Evolutionary conservation across 2,797 vertebrate genomes (phyloP), one percentile per base, ranked within the genome.

Genomic region (Carcharodon carcharias): DNA sequence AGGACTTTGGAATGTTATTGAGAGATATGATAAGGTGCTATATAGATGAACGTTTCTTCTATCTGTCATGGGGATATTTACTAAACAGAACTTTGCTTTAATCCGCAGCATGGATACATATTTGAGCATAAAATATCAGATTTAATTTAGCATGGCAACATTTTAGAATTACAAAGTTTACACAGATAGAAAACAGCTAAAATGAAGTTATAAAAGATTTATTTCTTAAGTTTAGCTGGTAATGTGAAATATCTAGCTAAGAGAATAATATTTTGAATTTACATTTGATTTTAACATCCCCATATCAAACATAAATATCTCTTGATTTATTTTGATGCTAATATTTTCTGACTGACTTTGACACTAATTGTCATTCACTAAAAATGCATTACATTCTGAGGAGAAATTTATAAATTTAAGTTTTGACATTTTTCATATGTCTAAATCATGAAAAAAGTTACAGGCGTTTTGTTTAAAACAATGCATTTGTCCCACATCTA

Each of bases 401-500:
- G 54, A 95, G 93, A 95, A 95, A 73, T 95, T 56, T 95, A 95
- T 95, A 95, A 95, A 73, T 95, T 95, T 73, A 73, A 95, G 94
- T 11, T 56, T 73, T 95, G 69, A 73, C 69, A 95, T 95, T 95
- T 95, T 73, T 95, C 94, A 95, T 95, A 54, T 73, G 89, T 95
- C 69, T 73, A 73, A 95, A 95, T 95, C 69, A 95, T 26, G n/a
- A 93, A 45, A 93, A 95, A 73, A 95, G 94, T 95, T 95, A 54
- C 69, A 73, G 94, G 94, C 69, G 28, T 77, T 95, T 73, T 73
- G 94, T 97, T 97, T 97, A 97, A 97, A 97, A 97, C 96, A 97
- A 97, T 96, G 96, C 96, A 97, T 97, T 96, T 96, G 96, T 97
- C 97, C 97, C 96, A 97, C 92, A 96, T 96, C 96, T 97, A 97